Conservation (phyloP, 2,113 vertebrate species). For the Ptyas mucosa region DNA sequence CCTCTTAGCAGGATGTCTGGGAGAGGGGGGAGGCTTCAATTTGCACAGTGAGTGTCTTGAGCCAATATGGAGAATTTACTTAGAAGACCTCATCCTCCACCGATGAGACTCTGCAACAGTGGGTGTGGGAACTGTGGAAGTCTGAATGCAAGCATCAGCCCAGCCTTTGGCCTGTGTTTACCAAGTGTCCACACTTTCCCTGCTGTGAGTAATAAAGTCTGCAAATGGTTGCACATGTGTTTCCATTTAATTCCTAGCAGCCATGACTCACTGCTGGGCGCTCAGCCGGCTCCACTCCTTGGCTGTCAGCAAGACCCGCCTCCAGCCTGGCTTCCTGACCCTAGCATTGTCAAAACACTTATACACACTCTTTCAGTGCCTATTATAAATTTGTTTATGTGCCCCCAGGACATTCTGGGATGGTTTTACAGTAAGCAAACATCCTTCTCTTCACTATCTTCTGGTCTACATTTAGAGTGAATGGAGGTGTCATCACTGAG, state of each 20-base stretch:
- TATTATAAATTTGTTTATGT: background rate
- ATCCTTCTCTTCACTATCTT: background rate
- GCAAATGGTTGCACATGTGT: constrained; percentile 52
- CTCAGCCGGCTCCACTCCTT: background rate
- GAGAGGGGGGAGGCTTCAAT: background rate
- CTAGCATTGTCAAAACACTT: constrained; percentile 10
- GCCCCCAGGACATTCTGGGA: background rate
- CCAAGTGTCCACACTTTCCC: constrained; percentile 27
- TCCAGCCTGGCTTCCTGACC: background rate
- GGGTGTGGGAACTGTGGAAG: background rate
- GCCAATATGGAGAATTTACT: background rate
- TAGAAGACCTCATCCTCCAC: background rate
- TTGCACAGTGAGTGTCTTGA: background rate
- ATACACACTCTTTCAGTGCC: background rate
- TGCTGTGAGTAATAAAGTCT: background rate
- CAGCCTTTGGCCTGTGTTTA: constrained; percentile 8
- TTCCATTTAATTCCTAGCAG: constrained; percentile 54
- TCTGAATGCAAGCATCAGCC: background rate
- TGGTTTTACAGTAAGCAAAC: background rate
- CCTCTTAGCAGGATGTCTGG: background rate
- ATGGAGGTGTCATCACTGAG: background rate
- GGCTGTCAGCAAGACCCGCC: constrained; percentile 13
- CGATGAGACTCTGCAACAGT: background rate
- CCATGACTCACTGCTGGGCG: constrained; percentile 53
- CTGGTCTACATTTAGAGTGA: background rate